Evolutionary conservation across 2,797 vertebrate genomes (phyloP), one percentile per base, ranked within the genome.

Genomic region (Sebastolobus alascanus): DNA sequence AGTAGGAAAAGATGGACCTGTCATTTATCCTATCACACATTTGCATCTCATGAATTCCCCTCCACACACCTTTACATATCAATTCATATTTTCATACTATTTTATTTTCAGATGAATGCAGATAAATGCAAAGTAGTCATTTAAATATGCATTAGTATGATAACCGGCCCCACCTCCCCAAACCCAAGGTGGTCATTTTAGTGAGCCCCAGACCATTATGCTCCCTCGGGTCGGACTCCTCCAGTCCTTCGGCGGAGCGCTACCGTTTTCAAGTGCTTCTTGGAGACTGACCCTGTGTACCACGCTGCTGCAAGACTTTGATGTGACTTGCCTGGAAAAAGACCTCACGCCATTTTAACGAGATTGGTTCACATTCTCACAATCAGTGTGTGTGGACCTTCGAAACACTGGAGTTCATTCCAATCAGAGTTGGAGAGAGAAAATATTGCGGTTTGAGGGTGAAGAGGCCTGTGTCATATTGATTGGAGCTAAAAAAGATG

Each of bases 41-140:
- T 95, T 93, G 84, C 95, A 96, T 96, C 94, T 95, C 94, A 96
- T 96, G 91, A 94, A 95, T 95, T 92, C 90, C 50, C 85, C 76
- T 73, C 75, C 64, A 56, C 82, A 70, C 70, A 80, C 76, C 82
- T 90, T 88, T 85, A 83, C 76, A 88, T 75, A 83, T 71, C 79
- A 65, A 75, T 84, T 83, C 84, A 72, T 89, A 82, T 91, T 81
- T 86, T 92, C 78, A 86, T 77, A 79, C 86, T 64, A 86, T 72
- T 92, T 93, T 75, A 93, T 95, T 92, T 93, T 81, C 80, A 92
- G 90, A 95, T 92, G 86, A 93, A 96, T 96, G 94, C 90, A 93
- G 93, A 95, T 94, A 83, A 88, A 96, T 96, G 95, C 92, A 93
- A 95, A 96, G 82, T 73, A 77, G 77, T 94, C 50, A 94, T 96